Percentiles rank a stretch among this genome's conserved stretches.
These are phyloP conservation scores for Tachyglossus aculeatus DNA, from an alignment of 2,797 vertebrate species.

Conservation along the genomic window DNA sequence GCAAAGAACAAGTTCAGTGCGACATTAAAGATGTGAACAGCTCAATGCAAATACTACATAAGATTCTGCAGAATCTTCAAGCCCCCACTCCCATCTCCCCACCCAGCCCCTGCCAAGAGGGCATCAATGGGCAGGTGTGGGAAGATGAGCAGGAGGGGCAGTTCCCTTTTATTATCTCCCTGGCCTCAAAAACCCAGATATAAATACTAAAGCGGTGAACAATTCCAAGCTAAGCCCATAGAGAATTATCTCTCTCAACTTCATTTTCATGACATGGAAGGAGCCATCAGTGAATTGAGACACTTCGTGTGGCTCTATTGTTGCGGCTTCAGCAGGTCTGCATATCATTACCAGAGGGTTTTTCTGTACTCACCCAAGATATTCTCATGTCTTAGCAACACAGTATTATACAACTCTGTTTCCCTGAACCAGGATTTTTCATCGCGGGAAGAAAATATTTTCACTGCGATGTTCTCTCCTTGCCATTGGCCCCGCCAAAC, in stretches of 20 bases:
- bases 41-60: no score
- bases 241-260: no score
- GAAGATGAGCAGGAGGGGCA: no score
- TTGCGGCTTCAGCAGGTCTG: background rate
- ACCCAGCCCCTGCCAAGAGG: no score
- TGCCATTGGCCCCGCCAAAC: constrained; percentile 98
- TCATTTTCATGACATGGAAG: background rate
- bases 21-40: no score
- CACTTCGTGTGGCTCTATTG: background rate
- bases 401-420: constrained; percentile 98
- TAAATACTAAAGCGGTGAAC: no score
- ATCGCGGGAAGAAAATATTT: constrained; percentile 97
- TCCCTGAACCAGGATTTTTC: constrained; percentile 99
- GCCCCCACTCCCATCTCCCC: no score
- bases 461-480: constrained; percentile 95
- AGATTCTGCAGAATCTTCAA: no score
- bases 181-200: no score
- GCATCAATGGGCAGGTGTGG: no score
- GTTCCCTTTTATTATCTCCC: no score
- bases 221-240: background rate
- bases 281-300: background rate
- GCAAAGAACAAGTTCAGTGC: no score
- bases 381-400: constrained; percentile 95
- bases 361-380: constrained; percentile 84
- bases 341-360: background rate